Conservation (phyloP, 2,888 invertebrate species). For the Andrena praecox region DNA sequence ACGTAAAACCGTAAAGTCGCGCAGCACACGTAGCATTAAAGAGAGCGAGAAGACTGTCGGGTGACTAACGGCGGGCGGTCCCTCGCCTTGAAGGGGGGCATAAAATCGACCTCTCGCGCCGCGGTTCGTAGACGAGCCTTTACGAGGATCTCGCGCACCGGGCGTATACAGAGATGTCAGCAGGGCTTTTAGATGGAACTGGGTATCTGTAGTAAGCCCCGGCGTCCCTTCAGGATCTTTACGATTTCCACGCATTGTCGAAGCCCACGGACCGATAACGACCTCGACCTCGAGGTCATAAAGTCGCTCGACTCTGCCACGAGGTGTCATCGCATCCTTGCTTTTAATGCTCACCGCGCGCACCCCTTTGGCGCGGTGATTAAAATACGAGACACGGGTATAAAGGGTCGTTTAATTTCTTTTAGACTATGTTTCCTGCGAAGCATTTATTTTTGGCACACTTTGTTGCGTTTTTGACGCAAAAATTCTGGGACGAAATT, state of each 20-base stretch:
- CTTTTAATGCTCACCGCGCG: slow-evolving; percentile 29
- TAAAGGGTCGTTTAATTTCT: slow-evolving; percentile 15
- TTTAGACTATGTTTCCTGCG: background rate
- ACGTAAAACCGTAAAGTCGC: slow-evolving; percentile 50
- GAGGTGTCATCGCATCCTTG: slow-evolving; percentile 60
- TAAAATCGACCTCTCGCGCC: slow-evolving; percentile 67
- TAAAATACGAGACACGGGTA: slow-evolving; percentile 40
- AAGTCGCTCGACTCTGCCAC: slow-evolving; percentile 66
- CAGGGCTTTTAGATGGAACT: slow-evolving; percentile 57
- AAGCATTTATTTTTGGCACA: background rate
- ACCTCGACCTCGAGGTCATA: slow-evolving; percentile 69
- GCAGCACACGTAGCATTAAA: slow-evolving; percentile 24
- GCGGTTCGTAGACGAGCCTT: slow-evolving; percentile 60
- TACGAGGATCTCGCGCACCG: slow-evolving; percentile 61
- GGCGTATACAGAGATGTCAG: slow-evolving; percentile 71
- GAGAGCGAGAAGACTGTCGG: slow-evolving; percentile 47
- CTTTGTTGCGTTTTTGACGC: background rate
- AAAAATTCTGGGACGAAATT: too few relatives aligned
- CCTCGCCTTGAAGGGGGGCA: slow-evolving; percentile 38
- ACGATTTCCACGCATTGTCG: slow-evolving; percentile 70
- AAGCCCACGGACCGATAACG: slow-evolving; percentile 63
- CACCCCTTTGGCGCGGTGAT: slow-evolving; percentile 15
- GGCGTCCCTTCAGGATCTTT: slow-evolving; percentile 68
- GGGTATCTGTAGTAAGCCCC: slow-evolving; percentile 60
- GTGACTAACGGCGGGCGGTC: slow-evolving; percentile 70